phyloP scores from a whole-genome alignment of 92 coral and sea anemone genomes.

The Parazoanthus swiftii region DNA sequence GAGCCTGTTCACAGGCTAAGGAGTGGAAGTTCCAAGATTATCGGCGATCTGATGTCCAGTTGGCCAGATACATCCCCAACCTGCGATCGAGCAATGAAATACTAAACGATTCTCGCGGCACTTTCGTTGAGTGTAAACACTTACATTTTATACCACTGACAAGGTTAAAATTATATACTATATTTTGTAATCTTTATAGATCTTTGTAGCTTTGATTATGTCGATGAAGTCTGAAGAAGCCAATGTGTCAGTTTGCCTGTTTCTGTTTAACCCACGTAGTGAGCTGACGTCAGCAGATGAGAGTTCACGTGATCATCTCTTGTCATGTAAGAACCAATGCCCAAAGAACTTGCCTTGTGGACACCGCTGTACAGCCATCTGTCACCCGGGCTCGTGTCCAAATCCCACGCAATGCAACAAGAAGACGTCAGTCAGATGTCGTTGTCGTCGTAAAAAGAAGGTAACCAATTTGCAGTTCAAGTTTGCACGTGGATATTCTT shows the following conservation, averaged over 20 bases:
- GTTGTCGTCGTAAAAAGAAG: constrained; percentile 83
- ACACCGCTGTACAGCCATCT: constrained; percentile 81
- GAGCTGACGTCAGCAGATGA: constrained; percentile 79
- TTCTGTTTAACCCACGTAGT: constrained; percentile 35
- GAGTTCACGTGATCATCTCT: constrained; percentile 55
- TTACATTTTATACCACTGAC: no score
- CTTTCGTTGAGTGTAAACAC: no score
- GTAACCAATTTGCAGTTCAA: constrained; percentile 30
- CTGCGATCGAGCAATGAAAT: no score
- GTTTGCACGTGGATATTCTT: no score
- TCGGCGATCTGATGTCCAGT: no score
- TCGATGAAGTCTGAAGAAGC: no score
- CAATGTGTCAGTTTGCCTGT: neutral
- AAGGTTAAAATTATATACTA: no score
- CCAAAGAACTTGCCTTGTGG: constrained; percentile 85
- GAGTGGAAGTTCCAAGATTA: no score
- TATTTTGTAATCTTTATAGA: no score
- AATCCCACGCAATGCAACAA: constrained; percentile 67
- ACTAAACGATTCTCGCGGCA: no score
- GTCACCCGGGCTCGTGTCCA: constrained; percentile 87
- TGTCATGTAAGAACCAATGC: constrained; percentile 92
- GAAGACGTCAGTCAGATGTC: constrained; percentile 83
- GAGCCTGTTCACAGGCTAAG: no score
- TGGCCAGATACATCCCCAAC: no score
- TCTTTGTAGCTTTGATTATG: neutral